phyloP scores from a whole-genome alignment of 2,113 vertebrate species.

The Martes martes region DNA sequence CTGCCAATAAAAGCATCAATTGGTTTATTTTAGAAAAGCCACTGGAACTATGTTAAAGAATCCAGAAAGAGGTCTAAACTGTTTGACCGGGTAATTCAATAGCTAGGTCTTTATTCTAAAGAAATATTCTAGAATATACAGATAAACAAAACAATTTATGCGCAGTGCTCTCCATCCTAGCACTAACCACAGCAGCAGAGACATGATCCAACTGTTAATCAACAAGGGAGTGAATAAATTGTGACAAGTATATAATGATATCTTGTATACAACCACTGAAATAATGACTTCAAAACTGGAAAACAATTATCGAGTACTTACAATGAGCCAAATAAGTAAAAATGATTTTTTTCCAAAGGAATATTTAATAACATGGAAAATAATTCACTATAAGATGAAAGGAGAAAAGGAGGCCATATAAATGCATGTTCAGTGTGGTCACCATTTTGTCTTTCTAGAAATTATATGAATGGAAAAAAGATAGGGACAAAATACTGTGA shows the following conservation, averaged over 20 bases:
- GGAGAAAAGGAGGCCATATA: neutral
- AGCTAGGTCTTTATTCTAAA: neutral
- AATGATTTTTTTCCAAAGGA: neutral
- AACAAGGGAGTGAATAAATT: neutral
- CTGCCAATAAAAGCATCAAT: neutral
- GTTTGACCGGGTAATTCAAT: neutral
- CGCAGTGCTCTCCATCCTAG: neutral
- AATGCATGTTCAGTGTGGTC: neutral
- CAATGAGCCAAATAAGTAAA: neutral
- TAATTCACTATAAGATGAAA: neutral
- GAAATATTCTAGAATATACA: neutral
- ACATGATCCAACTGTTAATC: neutral
- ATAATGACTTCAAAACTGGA: neutral
- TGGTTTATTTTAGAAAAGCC: neutral
- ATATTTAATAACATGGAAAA: neutral
- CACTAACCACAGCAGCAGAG: neutral
- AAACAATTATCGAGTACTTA: neutral
- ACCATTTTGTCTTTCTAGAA: conserved; percentile 3
- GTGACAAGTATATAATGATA: neutral
- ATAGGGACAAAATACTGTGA: neutral
- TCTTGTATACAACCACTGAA: neutral
- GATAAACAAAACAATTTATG: neutral
- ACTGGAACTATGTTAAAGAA: neutral
- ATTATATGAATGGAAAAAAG: neutral
- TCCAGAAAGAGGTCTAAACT: neutral